These are phyloP conservation scores for Leucoraja erinaceus DNA, from an alignment of 2,113 vertebrate genomes.

Conservation along the genomic window DNA sequence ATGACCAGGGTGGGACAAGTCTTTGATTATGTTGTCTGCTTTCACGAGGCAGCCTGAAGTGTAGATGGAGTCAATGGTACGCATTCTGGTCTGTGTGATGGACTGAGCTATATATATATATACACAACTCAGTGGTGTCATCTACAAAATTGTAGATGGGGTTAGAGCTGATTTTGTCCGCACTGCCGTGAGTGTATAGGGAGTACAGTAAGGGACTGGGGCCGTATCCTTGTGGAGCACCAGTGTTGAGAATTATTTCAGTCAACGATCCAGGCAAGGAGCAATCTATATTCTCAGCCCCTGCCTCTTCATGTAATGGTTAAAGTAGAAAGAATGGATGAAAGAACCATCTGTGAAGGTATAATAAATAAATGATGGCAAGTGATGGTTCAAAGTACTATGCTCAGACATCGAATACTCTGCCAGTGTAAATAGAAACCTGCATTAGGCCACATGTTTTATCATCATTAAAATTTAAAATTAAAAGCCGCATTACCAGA, in stretches of 20 bases:
- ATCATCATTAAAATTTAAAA: slow-evolving; percentile 32
- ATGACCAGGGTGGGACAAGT: no score
- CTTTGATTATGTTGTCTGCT: no score
- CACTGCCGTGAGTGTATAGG: no score
- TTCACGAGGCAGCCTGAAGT: no score
- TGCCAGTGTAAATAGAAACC: slow-evolving; percentile 19
- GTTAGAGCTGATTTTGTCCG: no score
- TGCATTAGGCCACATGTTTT: not conserved
- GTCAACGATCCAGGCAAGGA: not conserved
- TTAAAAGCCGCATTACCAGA: not conserved
- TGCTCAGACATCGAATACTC: not conserved
- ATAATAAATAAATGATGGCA: not conserved
- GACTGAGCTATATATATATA: no score
- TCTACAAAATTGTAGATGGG: no score
- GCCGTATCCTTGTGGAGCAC: no score
- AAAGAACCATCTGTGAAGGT: not conserved
- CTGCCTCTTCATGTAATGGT: not conserved
- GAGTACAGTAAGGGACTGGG: no score
- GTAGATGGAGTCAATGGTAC: no score
- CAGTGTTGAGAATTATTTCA: not conserved
- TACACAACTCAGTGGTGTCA: no score
- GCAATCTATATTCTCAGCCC: not conserved
- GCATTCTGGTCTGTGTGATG: no score
- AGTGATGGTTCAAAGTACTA: not conserved
- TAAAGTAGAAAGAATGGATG: not conserved